Evolutionary conservation across 2,797 vertebrate species (phyloP), one percentile per base, ranked within the genome.

Genomic region (Platyrinchus mystaceus): DNA sequence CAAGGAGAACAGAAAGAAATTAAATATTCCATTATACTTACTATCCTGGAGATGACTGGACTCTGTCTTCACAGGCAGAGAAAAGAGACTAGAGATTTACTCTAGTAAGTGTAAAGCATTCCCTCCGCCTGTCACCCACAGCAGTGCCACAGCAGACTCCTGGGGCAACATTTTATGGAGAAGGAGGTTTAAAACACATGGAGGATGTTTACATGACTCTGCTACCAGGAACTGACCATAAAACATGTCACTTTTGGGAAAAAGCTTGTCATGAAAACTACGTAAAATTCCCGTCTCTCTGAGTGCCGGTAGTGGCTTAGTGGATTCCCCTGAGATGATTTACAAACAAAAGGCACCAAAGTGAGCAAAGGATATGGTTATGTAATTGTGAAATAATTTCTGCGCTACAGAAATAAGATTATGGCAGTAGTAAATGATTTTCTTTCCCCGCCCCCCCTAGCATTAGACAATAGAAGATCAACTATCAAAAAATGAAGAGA

Each of bases 391-490:
- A 92, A 87, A 56, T 56, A 30, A 66, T 75, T 92, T 73, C 52
- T 74, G 41, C 0, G 0, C 34, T 63, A 62, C 58, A 68, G 84
- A 87, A 92, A 47, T 79, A 63, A 76, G 52, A 52, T 71, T 46
- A 21, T 68, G 27, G 27, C 43, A 55, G 24, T 49, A 69, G 24
- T 69, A 78, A 79, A 81, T 71, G 1, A 24, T 63, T 82, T 85
- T 21, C 22, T 10, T 30, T 39, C 27, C 14, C 9, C 6, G 5
- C 5, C 0, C n/a, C 84, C 3, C 0, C 21, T n/a, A n/a, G n/a
- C n/a, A 14, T 87, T 32, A 85, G 67, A 96, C 89, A 96, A 95
- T 89, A 92, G 91, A 82, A 56, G 43, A 85, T 77, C 46, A 84
- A 27, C 36, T 67, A 67, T 68, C 49, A 92, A 67, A 74, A 56